Percentiles rank a stretch among this genome's conserved stretches.
phyloP scores from a whole-genome alignment of 2,888 invertebrate genomes.

The Himalopsyche japonica region DNA sequence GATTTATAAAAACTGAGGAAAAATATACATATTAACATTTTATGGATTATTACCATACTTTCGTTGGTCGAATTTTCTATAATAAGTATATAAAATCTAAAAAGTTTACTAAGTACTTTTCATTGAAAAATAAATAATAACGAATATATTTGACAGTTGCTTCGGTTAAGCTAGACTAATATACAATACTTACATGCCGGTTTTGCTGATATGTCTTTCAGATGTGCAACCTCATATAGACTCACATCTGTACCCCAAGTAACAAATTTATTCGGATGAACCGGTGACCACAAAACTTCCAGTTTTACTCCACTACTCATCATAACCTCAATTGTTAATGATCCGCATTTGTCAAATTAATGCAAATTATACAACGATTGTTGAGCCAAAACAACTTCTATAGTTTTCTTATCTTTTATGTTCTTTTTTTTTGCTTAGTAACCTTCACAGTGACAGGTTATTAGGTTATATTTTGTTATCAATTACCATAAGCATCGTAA shows the following conservation, averaged over 20 bases:
- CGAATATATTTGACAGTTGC: neutral
- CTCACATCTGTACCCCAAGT: conserved; percentile 90
- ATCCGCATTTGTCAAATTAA: neutral
- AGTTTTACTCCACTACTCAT: conserved; percentile 61
- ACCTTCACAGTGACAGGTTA: neutral
- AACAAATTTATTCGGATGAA: conserved; percentile 77
- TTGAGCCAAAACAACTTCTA: neutral
- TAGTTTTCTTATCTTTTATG: neutral
- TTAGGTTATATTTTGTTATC: neutral
- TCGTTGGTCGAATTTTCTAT: too few relatives aligned
- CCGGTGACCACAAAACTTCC: conserved; percentile 88
- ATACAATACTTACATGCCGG: conserved; percentile 48
- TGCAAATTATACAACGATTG: neutral
- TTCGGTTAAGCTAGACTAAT: neutral
- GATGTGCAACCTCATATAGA: conserved; percentile 75
- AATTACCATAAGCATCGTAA: neutral
- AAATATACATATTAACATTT: too few relatives aligned
- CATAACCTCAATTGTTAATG: conserved; percentile 22
- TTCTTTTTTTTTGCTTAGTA: neutral
- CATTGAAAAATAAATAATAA: neutral
- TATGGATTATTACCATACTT: too few relatives aligned
- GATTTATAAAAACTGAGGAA: too few relatives aligned
- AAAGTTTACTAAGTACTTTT: too few relatives aligned
- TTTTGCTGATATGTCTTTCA: conserved; percentile 62
- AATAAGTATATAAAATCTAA: too few relatives aligned